Base-by-base conservation (phyloP, 2,888 invertebrate genomes). In the Lochmaea capreae region DNA sequence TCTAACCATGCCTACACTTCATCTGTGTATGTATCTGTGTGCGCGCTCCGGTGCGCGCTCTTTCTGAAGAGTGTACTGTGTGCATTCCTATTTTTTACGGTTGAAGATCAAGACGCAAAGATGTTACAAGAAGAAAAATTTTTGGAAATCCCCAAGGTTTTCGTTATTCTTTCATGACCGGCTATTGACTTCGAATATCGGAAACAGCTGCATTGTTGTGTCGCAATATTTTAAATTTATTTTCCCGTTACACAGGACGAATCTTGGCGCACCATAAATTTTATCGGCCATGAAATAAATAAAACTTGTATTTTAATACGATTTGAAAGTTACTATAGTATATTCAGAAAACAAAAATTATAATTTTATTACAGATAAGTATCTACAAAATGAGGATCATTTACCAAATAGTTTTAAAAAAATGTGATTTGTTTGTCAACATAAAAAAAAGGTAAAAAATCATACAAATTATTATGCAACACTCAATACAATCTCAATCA, bases 141-240 rank as follows among this genome's bases (percentile, higher is more conserved):
- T 11, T n/a, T 62, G 62, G 62, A 62, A 62, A 62, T 62, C 62
- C 62, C 62, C 62, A 62, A 62, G 62, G 62, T 16, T 62, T 59
- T 42, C 42, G 42, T 42, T 39, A n/a, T 39, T 39, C 62, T 62
- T 62, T 42, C 42, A 39, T 62, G 62, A 62, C 62, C 62, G 62
- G 62, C 62, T 62, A 16, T 62, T 62, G 62, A 62, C 62, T 62
- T 62, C 42, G 10, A 42, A 42, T 62, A 62, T 62, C 62, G 62
- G 62, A 62, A 62, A 42, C 62, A 11, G 62, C 42, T 62, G 33
- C 62, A 42, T 62, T 62, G 62, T 62, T 62, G 10, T 16, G 42
- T 42, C 6, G 62, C n/a, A 62, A 62, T n/a, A 33, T 62, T 42
- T 62, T 42, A 42, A 42, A 62, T 62, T 59, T 59, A 62, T 16